Evolutionary conservation across 2,113 vertebrate genomes (phyloP), one percentile per base, ranked within the genome.

Genomic region (Rynchops niger): DNA sequence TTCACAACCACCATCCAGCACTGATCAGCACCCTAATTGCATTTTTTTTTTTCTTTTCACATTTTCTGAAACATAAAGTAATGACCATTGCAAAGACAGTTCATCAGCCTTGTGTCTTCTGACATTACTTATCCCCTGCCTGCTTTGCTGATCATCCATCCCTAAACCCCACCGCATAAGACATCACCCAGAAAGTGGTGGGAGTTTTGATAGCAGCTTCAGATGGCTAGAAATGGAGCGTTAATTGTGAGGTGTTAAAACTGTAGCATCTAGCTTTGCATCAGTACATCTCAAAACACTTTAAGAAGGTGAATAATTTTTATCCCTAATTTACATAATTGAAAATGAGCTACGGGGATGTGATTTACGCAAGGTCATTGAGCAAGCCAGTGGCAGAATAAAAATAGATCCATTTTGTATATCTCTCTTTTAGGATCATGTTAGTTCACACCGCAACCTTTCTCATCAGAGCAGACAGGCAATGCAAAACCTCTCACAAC

Each of bases 281-380:
- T 71, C 84, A 78, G 84, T 74, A 67, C 65, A 29, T 84, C 84
- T 93, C 93, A 72, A 93, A 96, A 91, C 82, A 72, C 78, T 76
- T 82, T 6, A 61, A 72, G 90, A 89, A 93, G 93, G 81, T 93
- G 91, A 97, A 96, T 93, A 96, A 96, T 95, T 96, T 95, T 94
- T 70, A 86, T 92, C 79, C 38, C 59, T 82, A 4, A 95, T 97
- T 95, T 96, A 52, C 97, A 95, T 95, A 94, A 94, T 66, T 95
- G 90, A 94, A 95, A 96, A 95, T 42, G 82, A 96, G 85, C 85
- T 70, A 55, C 38, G 5, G n/a, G 76, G 79, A 86, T 65, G 67
- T 26, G 79, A 81, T 90, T 90, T 94, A 95, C 29, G 0, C 92
- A 95, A 96, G 95, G 93, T 97, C 95, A 96, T 90, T 80, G 82